Percentiles rank a stretch among this genome's conserved stretches.
Evolutionary conservation across 64 coral and sea anemone species (phyloP).

Genomic region (Cladopsammia gracilis): DNA sequence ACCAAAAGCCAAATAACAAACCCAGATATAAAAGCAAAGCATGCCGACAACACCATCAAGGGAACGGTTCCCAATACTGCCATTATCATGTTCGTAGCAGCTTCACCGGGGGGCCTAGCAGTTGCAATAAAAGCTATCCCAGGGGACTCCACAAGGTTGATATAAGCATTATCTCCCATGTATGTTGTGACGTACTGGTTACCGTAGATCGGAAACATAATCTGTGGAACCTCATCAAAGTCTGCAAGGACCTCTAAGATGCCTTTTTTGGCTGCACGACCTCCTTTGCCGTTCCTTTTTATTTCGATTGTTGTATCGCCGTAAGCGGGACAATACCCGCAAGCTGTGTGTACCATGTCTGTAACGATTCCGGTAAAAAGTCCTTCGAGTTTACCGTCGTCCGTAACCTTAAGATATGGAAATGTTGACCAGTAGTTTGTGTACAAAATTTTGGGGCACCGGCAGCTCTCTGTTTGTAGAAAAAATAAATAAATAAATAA

Average conservation of each 20-base stretch:
- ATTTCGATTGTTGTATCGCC: slow-evolving; percentile 47
- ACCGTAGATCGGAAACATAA: slow-evolving; percentile 75
- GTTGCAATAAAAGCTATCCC: slow-evolving; percentile 55
- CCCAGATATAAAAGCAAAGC: slow-evolving; percentile 64
- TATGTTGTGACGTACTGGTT: slow-evolving; percentile 48
- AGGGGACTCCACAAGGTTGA: slow-evolving; percentile 57
- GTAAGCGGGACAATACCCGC: slow-evolving; percentile 59
- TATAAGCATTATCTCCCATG: slow-evolving; percentile 53
- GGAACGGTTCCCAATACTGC: slow-evolving; percentile 53
- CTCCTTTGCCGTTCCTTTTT: slow-evolving; percentile 52
- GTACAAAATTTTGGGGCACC: slow-evolving; percentile 56
- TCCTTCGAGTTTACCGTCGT: slow-evolving; percentile 13
- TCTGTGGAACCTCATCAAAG: slow-evolving; percentile 64
- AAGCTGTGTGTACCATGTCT: slow-evolving; percentile 46
- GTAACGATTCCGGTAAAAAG: slow-evolving; percentile 32
- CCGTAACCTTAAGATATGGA: slow-evolving; percentile 42
- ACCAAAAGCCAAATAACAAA: slow-evolving; percentile 76
- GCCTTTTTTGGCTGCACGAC: slow-evolving; percentile 29
- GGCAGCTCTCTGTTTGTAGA: slow-evolving; percentile 49
- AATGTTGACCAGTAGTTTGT: slow-evolving; percentile 58
- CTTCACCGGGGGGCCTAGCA: not conserved
- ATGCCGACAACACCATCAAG: slow-evolving; percentile 28
- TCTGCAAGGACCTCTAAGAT: slow-evolving; percentile 31
- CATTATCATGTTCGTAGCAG: slow-evolving; percentile 22
- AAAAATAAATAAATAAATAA: not conserved